Conservation (phyloP, 2,797 vertebrate genomes). For the Danio tinwini region DNA sequence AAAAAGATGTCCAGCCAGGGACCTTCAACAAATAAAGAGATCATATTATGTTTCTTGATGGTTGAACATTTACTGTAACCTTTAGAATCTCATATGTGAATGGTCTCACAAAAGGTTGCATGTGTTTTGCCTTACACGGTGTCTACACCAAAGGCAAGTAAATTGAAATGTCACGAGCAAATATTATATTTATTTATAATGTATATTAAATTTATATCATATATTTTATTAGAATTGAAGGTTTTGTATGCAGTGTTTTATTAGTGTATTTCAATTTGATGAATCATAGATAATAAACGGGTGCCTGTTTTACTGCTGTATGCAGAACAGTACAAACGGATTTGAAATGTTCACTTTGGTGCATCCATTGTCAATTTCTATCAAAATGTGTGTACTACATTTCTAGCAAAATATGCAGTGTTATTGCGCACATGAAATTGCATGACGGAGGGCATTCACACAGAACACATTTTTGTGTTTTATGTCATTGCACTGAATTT, state of each 20-base stretch:
- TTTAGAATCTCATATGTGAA: background rate
- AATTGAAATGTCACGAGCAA: background rate
- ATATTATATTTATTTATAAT: background rate
- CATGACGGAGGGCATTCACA: background rate
- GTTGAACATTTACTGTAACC: constrained; percentile 11
- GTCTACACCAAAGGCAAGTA: background rate
- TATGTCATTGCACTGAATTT: too few relatives aligned
- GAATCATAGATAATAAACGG: too few relatives aligned
- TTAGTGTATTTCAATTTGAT: too few relatives aligned
- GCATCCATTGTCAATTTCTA: background rate
- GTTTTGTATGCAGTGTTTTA: too few relatives aligned
- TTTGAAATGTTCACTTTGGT: background rate
- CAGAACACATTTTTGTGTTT: background rate
- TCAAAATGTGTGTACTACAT: too few relatives aligned
- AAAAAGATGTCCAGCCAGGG: background rate
- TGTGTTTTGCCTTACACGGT: background rate
- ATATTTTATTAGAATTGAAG: too few relatives aligned
- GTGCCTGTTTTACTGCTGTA: too few relatives aligned
- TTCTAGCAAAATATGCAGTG: background rate
- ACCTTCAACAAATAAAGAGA: background rate
- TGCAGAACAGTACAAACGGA: background rate
- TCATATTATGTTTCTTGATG: background rate
- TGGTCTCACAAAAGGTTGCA: background rate
- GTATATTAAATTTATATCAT: too few relatives aligned
- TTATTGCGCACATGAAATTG: background rate